Evolutionary conservation across 2,888 invertebrate species (phyloP), one percentile per base, ranked within the genome.

Genomic region (Diaperis boleti): DNA sequence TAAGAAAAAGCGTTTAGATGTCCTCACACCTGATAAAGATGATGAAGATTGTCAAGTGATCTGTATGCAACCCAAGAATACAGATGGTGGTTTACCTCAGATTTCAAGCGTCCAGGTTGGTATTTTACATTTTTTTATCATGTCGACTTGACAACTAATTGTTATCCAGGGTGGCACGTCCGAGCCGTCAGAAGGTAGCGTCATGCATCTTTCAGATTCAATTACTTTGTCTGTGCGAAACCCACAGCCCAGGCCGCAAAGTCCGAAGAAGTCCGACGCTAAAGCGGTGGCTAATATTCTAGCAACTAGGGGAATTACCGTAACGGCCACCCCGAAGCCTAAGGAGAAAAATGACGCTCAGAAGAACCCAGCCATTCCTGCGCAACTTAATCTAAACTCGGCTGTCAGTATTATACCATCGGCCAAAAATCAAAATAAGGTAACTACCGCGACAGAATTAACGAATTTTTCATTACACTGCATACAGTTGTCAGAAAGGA

Each of bases 21-120:
- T 90, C 74, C 75, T 90, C 15, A 80, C 90, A 1, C 89, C 90
- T 0, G 86, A 88, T 74, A 88, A 90, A 64, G 90, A 90, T 69
- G 90, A 90, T 69, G 89, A 90, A 33, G 91, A 91, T 72, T 91
- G 91, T 74, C 89, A 90, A 73, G 89, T 91, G 8, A 89, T 91
- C 78, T 87, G 90, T 1, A 87, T 90, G 81, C 90, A 90, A 75
- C 89, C 89, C 65, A 87, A 90, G 70, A 87, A 88, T 39, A 89
- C 89, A 0, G 89, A 90, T 55, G 76, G 77, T 1, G 80, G 80
- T 0, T 76, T 91, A 60, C 92, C 91, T 0, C 85, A 91, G 74
- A 92, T 92, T 62, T 88, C 89, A 64, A 91, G 89, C 74, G 89
- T 92, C 22, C 90, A 91, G 81, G 90, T 91, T 26, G n/a, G 39